Percentiles rank a stretch among this genome's conserved stretches.
These are phyloP conservation scores for Saccopteryx leptura DNA, from an alignment of 2,113 vertebrate genomes.

Conservation along the genomic window DNA sequence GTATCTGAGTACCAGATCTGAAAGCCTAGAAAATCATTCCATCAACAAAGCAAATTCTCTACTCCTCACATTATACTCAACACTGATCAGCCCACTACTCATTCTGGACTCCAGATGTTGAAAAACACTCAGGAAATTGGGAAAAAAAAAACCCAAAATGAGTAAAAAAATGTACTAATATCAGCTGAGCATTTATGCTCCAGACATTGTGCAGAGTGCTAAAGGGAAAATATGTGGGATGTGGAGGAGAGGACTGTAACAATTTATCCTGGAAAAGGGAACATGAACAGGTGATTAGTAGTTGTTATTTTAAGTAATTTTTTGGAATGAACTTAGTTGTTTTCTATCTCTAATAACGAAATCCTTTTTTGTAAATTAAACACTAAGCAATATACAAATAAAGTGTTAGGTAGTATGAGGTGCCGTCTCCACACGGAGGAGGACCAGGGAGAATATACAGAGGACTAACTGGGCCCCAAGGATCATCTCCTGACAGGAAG, in stretches of 20 bases:
- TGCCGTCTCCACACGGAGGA: not conserved
- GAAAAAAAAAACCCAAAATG: not conserved
- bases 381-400: not conserved
- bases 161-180: not conserved
- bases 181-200: not conserved
- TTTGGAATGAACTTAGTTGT: not conserved
- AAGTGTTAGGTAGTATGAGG: not conserved
- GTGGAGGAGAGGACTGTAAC: not conserved
- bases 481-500: not conserved
- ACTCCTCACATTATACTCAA: not conserved
- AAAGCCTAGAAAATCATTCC: not conserved
- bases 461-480: not conserved
- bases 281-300: not conserved
- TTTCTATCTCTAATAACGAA: slow-evolving; percentile 11
- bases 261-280: not conserved
- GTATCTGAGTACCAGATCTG: not conserved
- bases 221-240: accelerated
- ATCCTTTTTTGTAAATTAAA: not conserved
- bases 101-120: not conserved
- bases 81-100: not conserved
- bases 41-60: not conserved
- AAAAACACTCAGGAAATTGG: slow-evolving; percentile 23
- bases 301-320: not conserved
- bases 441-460: not conserved
- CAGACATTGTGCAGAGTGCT: not conserved